These are phyloP conservation scores for Cyrtodaria siliqua DNA, from an alignment of 2,888 invertebrate species.

Conservation along the genomic window DNA sequence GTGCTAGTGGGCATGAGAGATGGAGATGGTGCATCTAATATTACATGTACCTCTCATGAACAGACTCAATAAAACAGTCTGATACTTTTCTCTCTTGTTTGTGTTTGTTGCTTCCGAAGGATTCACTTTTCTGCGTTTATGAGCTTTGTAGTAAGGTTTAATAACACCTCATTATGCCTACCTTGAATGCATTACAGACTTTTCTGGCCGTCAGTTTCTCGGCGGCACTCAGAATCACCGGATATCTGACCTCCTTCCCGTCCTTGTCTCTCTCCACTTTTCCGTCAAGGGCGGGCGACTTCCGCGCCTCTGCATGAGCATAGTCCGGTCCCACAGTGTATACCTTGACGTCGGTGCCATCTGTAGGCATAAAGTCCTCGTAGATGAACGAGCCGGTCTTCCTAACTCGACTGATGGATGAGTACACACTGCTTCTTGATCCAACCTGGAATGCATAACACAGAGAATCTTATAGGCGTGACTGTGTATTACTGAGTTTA, in stretches of 20 bases:
- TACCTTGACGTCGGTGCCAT: conserved; percentile 95
- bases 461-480: no score
- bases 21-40: no score
- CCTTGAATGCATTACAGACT: conserved; percentile 91
- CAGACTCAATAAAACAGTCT: no score
- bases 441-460: conserved; percentile 90
- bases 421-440: conserved; percentile 99
- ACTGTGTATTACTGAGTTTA: no score
- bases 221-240: conserved; percentile 98
- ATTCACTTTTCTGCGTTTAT: no score
- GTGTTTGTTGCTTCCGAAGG: no score
- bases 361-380: conserved; percentile 99
- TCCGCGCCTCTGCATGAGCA: conserved; percentile 99
- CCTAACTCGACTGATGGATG: conserved; percentile 95
- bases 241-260: conserved; percentile 98
- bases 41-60: no score
- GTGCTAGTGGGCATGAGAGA: no score
- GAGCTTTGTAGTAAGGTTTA: no score
- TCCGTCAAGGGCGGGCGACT: conserved; percentile 99
- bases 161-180: no score
- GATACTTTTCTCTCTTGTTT: no score
- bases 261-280: conserved; percentile 99
- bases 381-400: conserved; percentile 99
- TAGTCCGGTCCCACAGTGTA: conserved; percentile 99
- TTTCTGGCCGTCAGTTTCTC: conserved; percentile 99